Percentiles rank a stretch among this genome's conserved stretches.
These are phyloP conservation scores for Coecobrya sp. DNA, from an alignment of 2,888 invertebrate species.

Conservation along the genomic window DNA sequence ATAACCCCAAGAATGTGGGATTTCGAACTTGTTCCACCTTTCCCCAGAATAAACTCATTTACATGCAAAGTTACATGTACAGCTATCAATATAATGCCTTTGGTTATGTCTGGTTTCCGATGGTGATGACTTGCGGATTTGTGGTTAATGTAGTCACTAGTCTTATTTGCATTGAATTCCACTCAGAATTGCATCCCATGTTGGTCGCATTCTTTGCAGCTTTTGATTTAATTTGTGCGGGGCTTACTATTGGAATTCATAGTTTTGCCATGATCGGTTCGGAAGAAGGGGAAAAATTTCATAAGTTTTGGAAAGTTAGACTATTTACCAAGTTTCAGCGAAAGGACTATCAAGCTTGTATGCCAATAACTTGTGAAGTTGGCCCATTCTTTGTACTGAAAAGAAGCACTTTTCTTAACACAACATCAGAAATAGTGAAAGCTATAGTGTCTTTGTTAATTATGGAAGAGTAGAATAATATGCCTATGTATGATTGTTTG, in stretches of 20 bases:
- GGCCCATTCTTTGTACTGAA: constrained; percentile 30
- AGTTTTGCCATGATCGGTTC: constrained; percentile 9
- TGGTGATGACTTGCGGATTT: background rate
- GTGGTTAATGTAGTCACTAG: background rate
- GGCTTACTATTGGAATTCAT: constrained; percentile 5
- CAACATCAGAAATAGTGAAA: background rate
- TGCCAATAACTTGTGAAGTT: background rate
- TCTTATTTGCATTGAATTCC: background rate
- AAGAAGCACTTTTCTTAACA: constrained; percentile 8
- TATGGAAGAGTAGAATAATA: no score
- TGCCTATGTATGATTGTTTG: no score
- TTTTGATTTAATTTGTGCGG: background rate
- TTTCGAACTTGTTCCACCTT: background rate
- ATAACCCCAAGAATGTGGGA: background rate
- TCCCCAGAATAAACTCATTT: background rate
- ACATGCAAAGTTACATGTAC: background rate
- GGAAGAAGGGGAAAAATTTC: constrained; percentile 7
- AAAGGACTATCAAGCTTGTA: background rate
- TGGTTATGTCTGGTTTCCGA: background rate
- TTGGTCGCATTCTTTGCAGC: constrained; percentile 15
- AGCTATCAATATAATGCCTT: background rate
- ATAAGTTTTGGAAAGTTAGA: constrained; percentile 6
- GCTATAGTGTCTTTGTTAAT: no score
- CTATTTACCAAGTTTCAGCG: background rate
- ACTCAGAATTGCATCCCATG: background rate